Conservation (phyloP, 2,888 invertebrate species). For the Acanthosepion pharaonis region DNA sequence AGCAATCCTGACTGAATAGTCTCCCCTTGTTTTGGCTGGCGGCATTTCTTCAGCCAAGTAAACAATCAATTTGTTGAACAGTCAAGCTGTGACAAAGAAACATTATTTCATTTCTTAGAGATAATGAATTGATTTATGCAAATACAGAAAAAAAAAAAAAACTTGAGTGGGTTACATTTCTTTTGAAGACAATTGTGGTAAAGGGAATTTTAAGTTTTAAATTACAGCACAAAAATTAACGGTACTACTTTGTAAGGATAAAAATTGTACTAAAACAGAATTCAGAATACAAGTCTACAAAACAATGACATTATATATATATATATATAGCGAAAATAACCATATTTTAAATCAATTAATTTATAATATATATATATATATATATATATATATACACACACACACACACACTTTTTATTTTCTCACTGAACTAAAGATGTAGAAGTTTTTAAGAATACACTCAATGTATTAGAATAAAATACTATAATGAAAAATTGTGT, state of each 20-base stretch:
- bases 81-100: not conserved
- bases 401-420: too few relatives aligned
- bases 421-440: too few relatives aligned
- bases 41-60: not conserved
- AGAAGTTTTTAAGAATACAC: too few relatives aligned
- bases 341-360: too few relatives aligned
- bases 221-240: too few relatives aligned
- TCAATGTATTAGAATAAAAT: not conserved
- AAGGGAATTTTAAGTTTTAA: too few relatives aligned
- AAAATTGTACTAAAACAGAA: not conserved
- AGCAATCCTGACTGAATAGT: not conserved
- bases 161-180: not conserved
- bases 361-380: too few relatives aligned
- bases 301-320: too few relatives aligned
- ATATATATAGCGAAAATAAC: too few relatives aligned
- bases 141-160: not conserved
- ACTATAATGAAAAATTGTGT: not conserved
- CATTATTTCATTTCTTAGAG: not conserved
- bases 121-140: not conserved
- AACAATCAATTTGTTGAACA: not conserved
- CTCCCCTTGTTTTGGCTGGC: constrained; percentile 9
- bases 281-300: too few relatives aligned
- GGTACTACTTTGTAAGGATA: too few relatives aligned
- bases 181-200: not conserved
- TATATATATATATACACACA: too few relatives aligned